These are phyloP conservation scores for Heliocidaris erythrogramma DNA, from an alignment of 35 echinoderm and acorn worm genomes.

Conservation along the genomic window DNA sequence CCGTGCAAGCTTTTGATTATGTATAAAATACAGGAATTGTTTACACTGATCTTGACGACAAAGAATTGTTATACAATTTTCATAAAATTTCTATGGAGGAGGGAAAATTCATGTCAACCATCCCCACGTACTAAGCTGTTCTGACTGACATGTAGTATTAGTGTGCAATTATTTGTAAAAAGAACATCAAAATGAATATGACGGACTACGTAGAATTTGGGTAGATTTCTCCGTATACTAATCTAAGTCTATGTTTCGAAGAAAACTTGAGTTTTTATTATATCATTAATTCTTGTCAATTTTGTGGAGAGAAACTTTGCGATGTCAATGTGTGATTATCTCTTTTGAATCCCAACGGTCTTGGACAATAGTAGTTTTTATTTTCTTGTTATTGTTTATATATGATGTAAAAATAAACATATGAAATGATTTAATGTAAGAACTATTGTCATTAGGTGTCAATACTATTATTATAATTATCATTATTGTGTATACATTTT, in stretches of 20 bases:
- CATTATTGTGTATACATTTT: constrained; percentile 49
- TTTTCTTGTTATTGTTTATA: constrained; percentile 18
- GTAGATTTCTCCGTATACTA: not conserved
- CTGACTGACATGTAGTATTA: constrained; percentile 17
- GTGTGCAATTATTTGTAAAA: constrained; percentile 38
- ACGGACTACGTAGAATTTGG: not conserved
- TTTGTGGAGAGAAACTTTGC: constrained; percentile 1
- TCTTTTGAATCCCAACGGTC: constrained; percentile 32
- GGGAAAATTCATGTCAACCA: not conserved
- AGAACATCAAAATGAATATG: not conserved
- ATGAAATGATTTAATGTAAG: constrained; percentile 20
- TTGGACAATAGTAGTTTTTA: constrained; percentile 36
- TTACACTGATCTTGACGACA: not conserved
- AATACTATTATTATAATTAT: constrained; percentile 41
- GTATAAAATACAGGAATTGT: not conserved
- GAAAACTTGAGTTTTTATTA: not conserved
- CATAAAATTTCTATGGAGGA: not conserved
- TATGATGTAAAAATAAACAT: not conserved
- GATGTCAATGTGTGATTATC: constrained; percentile 26
- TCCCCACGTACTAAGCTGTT: not conserved
- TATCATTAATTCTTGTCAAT: not conserved
- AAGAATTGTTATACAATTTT: not conserved
- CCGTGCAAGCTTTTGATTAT: not conserved
- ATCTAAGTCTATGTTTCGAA: not conserved
- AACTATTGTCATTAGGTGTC: constrained; percentile 38